phyloP scores from a whole-genome alignment of 2,888 invertebrate species.

The Belgica antarctica region DNA sequence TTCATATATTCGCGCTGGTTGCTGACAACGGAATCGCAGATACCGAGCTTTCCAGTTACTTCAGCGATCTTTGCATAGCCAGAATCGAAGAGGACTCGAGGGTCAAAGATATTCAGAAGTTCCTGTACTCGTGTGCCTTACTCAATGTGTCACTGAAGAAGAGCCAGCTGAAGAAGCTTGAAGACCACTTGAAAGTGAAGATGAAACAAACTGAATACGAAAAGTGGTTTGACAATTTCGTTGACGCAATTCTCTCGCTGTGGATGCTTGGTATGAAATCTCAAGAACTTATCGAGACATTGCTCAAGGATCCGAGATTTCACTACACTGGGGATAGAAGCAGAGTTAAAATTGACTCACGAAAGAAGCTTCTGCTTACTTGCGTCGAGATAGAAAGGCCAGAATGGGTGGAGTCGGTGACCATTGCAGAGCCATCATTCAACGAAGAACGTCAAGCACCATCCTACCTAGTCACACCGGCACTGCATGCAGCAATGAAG shows the following conservation, averaged over 20 bases:
- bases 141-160: conserved; percentile 2
- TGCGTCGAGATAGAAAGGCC: conserved; percentile 37
- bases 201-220: background rate
- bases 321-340: background rate
- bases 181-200: background rate
- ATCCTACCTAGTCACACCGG: background rate
- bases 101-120: conserved; percentile 29
- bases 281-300: background rate
- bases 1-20: conserved; percentile 21
- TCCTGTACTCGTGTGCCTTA: conserved; percentile 22
- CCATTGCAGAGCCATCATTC: background rate
- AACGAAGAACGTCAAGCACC: conserved; percentile 3
- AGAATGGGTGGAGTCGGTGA: conserved; percentile 1
- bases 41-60: background rate
- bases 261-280: conserved; percentile 28
- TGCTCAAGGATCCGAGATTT: background rate
- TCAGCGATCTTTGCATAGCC: background rate
- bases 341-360: conserved; percentile 26
- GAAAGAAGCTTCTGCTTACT: conserved; percentile 18
- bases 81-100: background rate
- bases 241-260: background rate
- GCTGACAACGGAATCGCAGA: conserved; percentile 18
- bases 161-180: background rate
- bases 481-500: background rate
- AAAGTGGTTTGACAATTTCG: conserved; percentile 16